Evolutionary conservation across 2,888 invertebrate species (phyloP), one percentile per base, ranked within the genome.

Genomic region (Ophion ellenae): DNA sequence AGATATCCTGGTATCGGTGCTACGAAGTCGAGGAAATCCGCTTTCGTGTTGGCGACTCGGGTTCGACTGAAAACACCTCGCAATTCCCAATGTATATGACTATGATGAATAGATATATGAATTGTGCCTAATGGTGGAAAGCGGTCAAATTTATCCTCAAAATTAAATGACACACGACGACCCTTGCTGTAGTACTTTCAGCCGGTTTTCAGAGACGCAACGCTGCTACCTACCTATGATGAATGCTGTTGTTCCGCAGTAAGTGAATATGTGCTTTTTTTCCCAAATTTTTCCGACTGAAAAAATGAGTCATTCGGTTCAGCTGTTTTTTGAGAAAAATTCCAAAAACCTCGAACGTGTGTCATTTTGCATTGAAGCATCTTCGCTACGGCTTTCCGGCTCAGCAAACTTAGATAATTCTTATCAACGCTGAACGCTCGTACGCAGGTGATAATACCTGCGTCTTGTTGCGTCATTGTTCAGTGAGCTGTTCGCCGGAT

Each of bases 21-120:
- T 74, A 36, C 66, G 17, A 78, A 61, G 71, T 45, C 66, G 82
- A 85, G 85, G 85, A 82, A 82, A 82, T 82, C 70, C 82, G 45
- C 71, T 71, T 63, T 77, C 76, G 76, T 74, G 76, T 63, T 70
- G 70, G 36, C 36, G 81, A 77, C 76, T 73, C 73, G 45, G 66
- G 61, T 47, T 64, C 53, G 79, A 53, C 61, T 20, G 6, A 73
- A 63, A 53, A 78, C 14, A 59, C 69, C 61, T 59, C 74, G 80
- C 80, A 71, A 86, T 86, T 86, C 80, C 81, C 83, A 61, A 20
- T 17, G 67, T 63, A 40, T 36, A 73, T 69, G 45, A 24, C 20
- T 64, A 64, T 64, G 36, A 40, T 40, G 7, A 40, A 40, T 66
- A 70, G 14, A 9, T 32, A 45, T 70, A 57, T 57, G 7, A 20